Conservation (phyloP, 1,140 invertebrate species). For the Leptoteleia sp. region DNA sequence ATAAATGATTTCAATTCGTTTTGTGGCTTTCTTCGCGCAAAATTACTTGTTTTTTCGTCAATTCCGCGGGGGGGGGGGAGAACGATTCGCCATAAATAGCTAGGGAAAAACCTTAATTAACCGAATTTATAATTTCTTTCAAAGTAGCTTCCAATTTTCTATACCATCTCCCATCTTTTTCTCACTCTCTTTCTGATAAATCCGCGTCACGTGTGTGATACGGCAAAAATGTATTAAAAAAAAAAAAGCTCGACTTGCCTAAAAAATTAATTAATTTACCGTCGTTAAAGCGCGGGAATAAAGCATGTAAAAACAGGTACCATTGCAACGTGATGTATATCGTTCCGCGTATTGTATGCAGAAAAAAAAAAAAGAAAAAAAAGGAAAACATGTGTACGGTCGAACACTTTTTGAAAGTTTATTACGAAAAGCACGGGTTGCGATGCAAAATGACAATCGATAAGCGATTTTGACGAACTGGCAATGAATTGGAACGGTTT, state of each 20-base stretch:
- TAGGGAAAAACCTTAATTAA: background rate
- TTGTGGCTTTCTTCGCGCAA: slow-evolving; percentile 3
- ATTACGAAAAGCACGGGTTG: slow-evolving; percentile 12
- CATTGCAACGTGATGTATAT: slow-evolving; percentile 7
- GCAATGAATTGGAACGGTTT: slow-evolving; percentile 44
- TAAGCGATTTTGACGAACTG: slow-evolving; percentile 40
- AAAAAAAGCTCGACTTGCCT: too few species aligned
- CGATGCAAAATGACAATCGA: slow-evolving; percentile 20
- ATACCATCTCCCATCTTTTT: too few species aligned
- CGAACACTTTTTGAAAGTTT: slow-evolving; percentile 18
- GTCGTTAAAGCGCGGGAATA: background rate
- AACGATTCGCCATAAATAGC: background rate
- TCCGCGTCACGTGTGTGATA: background rate
- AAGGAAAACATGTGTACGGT: background rate
- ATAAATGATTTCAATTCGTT: slow-evolving; percentile 32
- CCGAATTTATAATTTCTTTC: background rate
- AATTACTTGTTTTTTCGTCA: slow-evolving; percentile 2
- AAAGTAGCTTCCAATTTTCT: too few species aligned
- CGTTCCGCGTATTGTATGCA: background rate
- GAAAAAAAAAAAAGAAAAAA: background rate
- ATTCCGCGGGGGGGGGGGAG: background rate
- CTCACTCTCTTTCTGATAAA: too few species aligned
- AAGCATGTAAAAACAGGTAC: background rate
- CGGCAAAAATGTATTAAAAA: too few species aligned
- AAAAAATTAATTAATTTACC: slow-evolving; percentile 23